These are phyloP conservation scores for Brachycybe producta DNA, from an alignment of 2,888 invertebrate species.

Conservation along the genomic window DNA sequence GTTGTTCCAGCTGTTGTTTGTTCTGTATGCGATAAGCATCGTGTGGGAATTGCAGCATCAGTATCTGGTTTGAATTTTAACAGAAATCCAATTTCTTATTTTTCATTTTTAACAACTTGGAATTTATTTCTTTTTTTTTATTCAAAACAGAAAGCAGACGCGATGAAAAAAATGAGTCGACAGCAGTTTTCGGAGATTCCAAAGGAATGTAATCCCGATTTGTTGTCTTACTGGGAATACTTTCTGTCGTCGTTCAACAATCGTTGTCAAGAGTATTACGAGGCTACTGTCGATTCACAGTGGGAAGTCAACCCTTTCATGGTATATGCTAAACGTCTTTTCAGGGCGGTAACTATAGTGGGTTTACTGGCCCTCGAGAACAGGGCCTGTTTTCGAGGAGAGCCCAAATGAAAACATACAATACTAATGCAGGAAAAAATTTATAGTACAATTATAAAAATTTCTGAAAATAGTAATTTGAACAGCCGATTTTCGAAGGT, in stretches of 20 bases:
- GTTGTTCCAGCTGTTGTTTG: not conserved
- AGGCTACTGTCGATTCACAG: constrained; percentile 4
- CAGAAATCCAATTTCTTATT: no score
- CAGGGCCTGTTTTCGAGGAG: no score
- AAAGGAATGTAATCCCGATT: constrained; percentile 3
- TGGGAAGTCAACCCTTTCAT: constrained; percentile 1
- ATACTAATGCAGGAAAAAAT: no score
- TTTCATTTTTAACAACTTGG: not conserved
- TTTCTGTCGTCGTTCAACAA: constrained; percentile 7
- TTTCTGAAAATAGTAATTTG: no score
- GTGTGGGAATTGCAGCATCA: not conserved
- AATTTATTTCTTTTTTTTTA: not conserved
- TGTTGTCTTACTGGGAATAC: not conserved
- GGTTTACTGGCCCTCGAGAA: no score
- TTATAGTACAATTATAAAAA: no score
- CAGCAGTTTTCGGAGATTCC: not conserved
- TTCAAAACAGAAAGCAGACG: constrained; percentile 3
- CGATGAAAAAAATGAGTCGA: not conserved
- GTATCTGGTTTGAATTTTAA: no score
- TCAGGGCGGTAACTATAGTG: no score
- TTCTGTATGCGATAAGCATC: not conserved
- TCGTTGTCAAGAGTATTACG: constrained; percentile 2
- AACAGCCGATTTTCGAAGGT: no score
- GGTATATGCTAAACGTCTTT: constrained; percentile 1
- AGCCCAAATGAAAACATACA: no score